A percentile compares a stretch with the other conserved stretches of the same genome.
Conservation (phyloP, 1,140 invertebrate species). For the Vanessa atalanta region DNA sequence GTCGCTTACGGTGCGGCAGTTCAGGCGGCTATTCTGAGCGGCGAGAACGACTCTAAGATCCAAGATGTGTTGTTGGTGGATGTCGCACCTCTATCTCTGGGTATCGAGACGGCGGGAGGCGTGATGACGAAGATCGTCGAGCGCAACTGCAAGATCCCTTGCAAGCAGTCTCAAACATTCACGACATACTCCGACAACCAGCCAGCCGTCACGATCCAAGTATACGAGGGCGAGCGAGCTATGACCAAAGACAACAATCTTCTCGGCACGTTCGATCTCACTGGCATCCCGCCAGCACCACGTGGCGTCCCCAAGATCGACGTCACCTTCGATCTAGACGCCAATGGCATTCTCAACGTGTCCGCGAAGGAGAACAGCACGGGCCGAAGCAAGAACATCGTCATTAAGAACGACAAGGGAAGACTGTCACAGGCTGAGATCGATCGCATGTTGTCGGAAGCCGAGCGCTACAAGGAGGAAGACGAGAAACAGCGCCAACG, state of each 20-base stretch:
- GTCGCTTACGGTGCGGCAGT: slow-evolving; percentile 80
- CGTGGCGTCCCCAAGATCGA: slow-evolving; percentile 90
- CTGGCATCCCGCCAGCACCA: slow-evolving; percentile 90
- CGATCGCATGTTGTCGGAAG: slow-evolving; percentile 92
- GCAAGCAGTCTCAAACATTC: slow-evolving; percentile 84
- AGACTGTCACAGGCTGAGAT: slow-evolving; percentile 94
- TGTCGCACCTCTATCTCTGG: slow-evolving; percentile 81
- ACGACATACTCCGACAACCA: slow-evolving; percentile 87
- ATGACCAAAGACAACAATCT: slow-evolving; percentile 91
- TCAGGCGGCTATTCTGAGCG: slow-evolving; percentile 77
- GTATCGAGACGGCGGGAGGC: slow-evolving; percentile 83
- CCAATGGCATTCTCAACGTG: slow-evolving; percentile 87
- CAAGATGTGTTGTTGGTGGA: slow-evolving; percentile 81
- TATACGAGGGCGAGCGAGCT: slow-evolving; percentile 86
- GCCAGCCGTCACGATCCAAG: slow-evolving; percentile 84
- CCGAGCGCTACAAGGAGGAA: slow-evolving; percentile 86
- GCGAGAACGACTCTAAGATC: slow-evolving; percentile 81
- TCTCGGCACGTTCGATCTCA: slow-evolving; percentile 88
- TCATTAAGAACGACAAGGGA: slow-evolving; percentile 96
- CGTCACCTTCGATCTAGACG: slow-evolving; percentile 86
- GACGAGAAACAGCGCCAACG: slow-evolving; percentile 85
- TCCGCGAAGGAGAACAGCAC: slow-evolving; percentile 83
- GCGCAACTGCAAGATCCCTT: slow-evolving; percentile 83
- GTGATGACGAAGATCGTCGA: slow-evolving; percentile 85
- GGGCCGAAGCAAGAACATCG: slow-evolving; percentile 88